Percentiles rank a stretch among this genome's conserved stretches.
Evolutionary conservation across 2,113 vertebrate genomes (phyloP).

Genomic region (Sclerurus mexicanus): DNA sequence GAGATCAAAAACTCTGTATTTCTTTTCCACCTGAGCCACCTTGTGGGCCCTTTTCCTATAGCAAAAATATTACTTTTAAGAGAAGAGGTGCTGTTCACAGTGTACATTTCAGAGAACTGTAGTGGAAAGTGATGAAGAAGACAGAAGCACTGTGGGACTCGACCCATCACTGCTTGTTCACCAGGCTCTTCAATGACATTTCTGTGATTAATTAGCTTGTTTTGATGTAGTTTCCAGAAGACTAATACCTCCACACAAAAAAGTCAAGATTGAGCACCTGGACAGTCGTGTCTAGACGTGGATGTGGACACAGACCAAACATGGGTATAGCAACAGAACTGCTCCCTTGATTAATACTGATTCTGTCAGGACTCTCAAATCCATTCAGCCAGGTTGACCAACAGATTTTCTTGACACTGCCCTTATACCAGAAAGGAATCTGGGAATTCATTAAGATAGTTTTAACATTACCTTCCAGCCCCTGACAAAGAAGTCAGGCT

Average conservation of each 20-base stretch:
- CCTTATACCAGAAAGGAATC: not conserved
- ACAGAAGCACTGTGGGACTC: not conserved
- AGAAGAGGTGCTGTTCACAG: accelerated
- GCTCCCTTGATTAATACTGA: not conserved
- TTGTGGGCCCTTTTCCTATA: constrained; percentile 18
- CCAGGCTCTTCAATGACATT: not conserved
- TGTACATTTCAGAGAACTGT: not conserved
- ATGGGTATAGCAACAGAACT: accelerated
- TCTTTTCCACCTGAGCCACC: constrained; percentile 54
- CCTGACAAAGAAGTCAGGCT: not conserved
- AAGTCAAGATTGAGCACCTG: not conserved
- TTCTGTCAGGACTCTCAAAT: not conserved
- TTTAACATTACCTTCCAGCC: not conserved
- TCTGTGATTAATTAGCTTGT: not conserved
- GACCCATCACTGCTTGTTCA: not conserved
- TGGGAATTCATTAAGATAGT: not conserved
- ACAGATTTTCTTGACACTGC: not conserved
- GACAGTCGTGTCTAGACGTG: not conserved
- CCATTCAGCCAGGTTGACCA: not conserved
- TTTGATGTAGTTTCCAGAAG: not conserved
- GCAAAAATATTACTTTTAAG: not conserved
- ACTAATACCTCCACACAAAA: not conserved
- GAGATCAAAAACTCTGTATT: not conserved
- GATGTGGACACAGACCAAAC: not conserved
- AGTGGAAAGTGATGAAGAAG: not conserved